Evolutionary conservation across 2,113 vertebrate species (phyloP).

Genomic region (Labeo catla): DNA sequence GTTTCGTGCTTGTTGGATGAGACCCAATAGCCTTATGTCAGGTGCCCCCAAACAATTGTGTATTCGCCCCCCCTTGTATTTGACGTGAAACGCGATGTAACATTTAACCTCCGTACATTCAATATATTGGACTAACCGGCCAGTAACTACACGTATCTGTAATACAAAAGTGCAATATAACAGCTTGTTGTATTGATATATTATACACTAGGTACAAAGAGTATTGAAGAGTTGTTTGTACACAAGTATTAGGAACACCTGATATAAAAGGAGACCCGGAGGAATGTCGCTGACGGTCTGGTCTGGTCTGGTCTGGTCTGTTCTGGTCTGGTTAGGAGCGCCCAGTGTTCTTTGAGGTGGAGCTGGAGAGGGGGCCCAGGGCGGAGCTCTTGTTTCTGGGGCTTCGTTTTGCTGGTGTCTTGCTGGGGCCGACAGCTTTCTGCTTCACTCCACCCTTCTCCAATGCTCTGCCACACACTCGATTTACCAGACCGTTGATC

Average conservation of each 20-base stretch:
- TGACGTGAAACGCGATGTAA: slow-evolving; percentile 78
- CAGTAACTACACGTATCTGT: slow-evolving; percentile 44
- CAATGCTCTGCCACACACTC: slow-evolving; percentile 84
- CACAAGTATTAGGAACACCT: slow-evolving; percentile 38
- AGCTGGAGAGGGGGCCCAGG: slow-evolving; percentile 77
- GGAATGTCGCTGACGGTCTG: slow-evolving; percentile 71
- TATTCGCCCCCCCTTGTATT: slow-evolving; percentile 19
- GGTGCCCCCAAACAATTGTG: slow-evolving; percentile 39
- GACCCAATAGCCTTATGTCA: slow-evolving; percentile 49
- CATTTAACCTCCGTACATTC: slow-evolving; percentile 53
- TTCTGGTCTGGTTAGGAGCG: slow-evolving; percentile 72
- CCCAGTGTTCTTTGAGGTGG: slow-evolving; percentile 81
- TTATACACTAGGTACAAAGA: slow-evolving; percentile 29
- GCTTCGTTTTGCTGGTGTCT: slow-evolving; percentile 85
- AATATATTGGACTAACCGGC: slow-evolving; percentile 30
- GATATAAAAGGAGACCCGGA: slow-evolving; percentile 31
- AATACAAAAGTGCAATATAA: slow-evolving; percentile 47
- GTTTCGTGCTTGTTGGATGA: slow-evolving; percentile 75
- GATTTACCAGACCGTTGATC: slow-evolving; percentile 86
- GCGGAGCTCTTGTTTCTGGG: slow-evolving; percentile 85
- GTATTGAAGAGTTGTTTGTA: slow-evolving; percentile 15
- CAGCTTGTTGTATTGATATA: slow-evolving; percentile 26
- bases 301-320: slow-evolving; percentile 66
- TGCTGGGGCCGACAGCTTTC: slow-evolving; percentile 74
- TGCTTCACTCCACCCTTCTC: slow-evolving; percentile 79